These are phyloP conservation scores for Drosophila sturtevanti DNA, from an alignment of 1,140 invertebrate species.

Conservation along the genomic window DNA sequence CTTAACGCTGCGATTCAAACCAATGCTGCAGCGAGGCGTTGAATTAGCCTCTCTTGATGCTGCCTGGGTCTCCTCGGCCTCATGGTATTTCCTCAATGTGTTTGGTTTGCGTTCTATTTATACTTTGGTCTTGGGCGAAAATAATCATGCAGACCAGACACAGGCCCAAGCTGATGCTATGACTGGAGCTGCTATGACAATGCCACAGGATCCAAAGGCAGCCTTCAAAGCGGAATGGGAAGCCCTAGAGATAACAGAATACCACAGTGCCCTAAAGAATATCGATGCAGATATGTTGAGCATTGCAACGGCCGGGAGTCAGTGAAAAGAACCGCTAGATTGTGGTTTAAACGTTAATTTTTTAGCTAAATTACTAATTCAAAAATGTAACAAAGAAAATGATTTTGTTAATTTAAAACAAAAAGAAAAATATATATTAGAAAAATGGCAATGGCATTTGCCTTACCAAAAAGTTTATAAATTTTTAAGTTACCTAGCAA, in stretches of 20 bases:
- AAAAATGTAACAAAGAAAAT: background rate
- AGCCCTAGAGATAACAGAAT: slow-evolving; percentile 97
- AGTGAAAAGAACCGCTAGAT: slow-evolving; percentile 8
- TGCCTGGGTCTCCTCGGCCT: slow-evolving; percentile 99
- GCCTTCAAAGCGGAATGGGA: slow-evolving; percentile 99
- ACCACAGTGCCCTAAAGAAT: slow-evolving; percentile 93
- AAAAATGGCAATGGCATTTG: background rate
- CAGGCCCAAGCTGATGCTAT: slow-evolving; percentile 99
- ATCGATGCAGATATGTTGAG: slow-evolving; percentile 86
- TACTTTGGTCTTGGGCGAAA: slow-evolving; percentile 98
- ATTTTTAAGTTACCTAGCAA: too few species aligned
- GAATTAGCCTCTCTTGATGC: slow-evolving; percentile 97
- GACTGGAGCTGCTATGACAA: slow-evolving; percentile 97
- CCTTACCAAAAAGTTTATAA: background rate
- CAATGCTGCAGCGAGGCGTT: slow-evolving; percentile 99
- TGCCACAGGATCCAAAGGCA: slow-evolving; percentile 98
- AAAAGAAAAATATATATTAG: background rate
- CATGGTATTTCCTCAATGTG: slow-evolving; percentile 99
- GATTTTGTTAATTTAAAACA: slow-evolving; percentile 1
- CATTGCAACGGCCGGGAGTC: slow-evolving; percentile 42
- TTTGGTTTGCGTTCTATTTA: slow-evolving; percentile 99
- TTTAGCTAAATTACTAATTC: slow-evolving; percentile 42
- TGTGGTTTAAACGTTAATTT: background rate
- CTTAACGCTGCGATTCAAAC: slow-evolving; percentile 98
- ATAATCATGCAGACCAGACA: slow-evolving; percentile 98